phyloP scores from a whole-genome alignment of 2,113 vertebrate genomes.

The Triplophysa siluroides region DNA sequence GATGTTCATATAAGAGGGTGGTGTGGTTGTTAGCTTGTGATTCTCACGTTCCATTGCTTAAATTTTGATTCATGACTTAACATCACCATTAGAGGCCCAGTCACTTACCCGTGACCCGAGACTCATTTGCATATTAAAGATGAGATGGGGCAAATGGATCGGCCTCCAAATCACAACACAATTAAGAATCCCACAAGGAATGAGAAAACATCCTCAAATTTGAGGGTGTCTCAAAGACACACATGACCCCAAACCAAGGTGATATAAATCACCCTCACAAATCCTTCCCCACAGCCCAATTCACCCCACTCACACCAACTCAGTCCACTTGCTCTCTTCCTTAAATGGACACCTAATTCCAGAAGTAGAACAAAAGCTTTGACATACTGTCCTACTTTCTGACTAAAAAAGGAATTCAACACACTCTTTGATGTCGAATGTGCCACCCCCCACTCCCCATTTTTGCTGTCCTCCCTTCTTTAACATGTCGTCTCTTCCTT shows the following conservation, averaged over 20 bases:
- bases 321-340: constrained; percentile 42
- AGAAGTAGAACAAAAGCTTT: constrained; percentile 52
- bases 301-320: constrained; percentile 26
- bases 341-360: constrained; percentile 47
- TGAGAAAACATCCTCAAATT: too few relatives aligned
- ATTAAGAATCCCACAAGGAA: too few relatives aligned
- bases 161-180: too few relatives aligned
- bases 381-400: constrained; percentile 60
- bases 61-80: constrained; percentile 13
- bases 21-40: not conserved
- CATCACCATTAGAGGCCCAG: not conserved
- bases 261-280: constrained; percentile 9
- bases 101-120: not conserved
- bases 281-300: not conserved
- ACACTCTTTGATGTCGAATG: constrained; percentile 43
- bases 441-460: constrained; percentile 36
- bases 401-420: constrained; percentile 47
- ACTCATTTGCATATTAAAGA: constrained; percentile 18
- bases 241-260: constrained; percentile 12
- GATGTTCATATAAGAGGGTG: constrained; percentile 9
- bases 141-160: too few relatives aligned
- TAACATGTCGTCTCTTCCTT: constrained; percentile 29
- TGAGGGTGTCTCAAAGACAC: not conserved
- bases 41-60: constrained; percentile 23
- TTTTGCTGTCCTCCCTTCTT: constrained; percentile 37